These are phyloP conservation scores for Tetranychus piercei DNA, from an alignment of 2,888 invertebrate genomes.

Conservation along the genomic window DNA sequence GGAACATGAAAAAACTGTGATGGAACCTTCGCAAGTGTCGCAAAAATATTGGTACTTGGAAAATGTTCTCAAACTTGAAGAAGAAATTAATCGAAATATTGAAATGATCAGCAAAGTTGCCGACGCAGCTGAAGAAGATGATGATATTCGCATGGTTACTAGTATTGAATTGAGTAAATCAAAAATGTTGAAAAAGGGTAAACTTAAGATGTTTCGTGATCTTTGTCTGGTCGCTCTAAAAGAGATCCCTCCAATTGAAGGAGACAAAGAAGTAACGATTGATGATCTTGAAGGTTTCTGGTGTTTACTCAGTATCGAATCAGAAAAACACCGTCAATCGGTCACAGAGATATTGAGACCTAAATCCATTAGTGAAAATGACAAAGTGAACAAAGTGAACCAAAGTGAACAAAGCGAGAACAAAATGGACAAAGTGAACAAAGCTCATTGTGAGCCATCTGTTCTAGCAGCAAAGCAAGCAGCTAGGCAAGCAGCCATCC, in stretches of 20 bases:
- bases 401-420: too few relatives aligned
- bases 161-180: background rate
- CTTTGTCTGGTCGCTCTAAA: background rate
- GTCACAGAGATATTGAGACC: background rate
- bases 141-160: background rate
- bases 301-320: background rate
- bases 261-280: background rate
- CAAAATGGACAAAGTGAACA: background rate
- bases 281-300: conserved; percentile 3
- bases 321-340: background rate
- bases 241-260: conserved; percentile 2
- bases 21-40: background rate
- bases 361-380: too few relatives aligned
- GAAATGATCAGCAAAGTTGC: background rate
- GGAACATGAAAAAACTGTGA: background rate
- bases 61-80: background rate
- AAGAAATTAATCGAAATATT: conserved; percentile 4
- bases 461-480: background rate
- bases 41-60: conserved; percentile 1
- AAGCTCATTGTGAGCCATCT: background rate
- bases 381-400: too few relatives aligned
- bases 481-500: background rate
- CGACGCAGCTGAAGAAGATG: background rate
- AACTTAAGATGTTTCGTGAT: background rate
- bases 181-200: conserved; percentile 3